These are phyloP conservation scores for Petrophora chlorosata DNA, from an alignment of 2,888 invertebrate genomes.

Conservation along the genomic window DNA sequence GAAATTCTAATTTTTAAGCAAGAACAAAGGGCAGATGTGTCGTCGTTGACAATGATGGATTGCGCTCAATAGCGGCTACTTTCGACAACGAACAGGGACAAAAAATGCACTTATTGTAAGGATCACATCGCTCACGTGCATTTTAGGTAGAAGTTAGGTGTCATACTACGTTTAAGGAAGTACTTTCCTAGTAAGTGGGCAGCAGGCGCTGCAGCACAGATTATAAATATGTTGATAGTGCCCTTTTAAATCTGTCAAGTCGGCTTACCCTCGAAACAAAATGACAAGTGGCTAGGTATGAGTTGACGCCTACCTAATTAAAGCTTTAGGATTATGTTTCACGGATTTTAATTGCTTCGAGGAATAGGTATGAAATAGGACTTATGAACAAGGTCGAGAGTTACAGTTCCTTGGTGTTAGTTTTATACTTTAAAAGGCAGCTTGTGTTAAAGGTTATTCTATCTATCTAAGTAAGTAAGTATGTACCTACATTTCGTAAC, in stretches of 20 bases:
- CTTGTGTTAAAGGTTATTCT: too few species aligned
- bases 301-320: constrained; percentile 64
- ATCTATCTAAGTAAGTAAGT: too few species aligned
- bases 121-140: constrained; percentile 57
- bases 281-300: constrained; percentile 50
- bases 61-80: constrained; percentile 55
- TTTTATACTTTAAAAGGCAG: too few species aligned
- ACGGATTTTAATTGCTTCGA: constrained; percentile 16
- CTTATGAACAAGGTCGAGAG: neutral
- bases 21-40: constrained; percentile 72
- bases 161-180: too few species aligned
- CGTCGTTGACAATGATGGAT: constrained; percentile 73
- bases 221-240: constrained; percentile 5
- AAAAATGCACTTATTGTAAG: constrained; percentile 62
- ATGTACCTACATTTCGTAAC: too few species aligned
- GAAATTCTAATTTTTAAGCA: constrained; percentile 77
- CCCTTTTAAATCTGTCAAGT: constrained; percentile 70
- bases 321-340: constrained; percentile 51
- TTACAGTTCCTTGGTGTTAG: too few species aligned
- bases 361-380: neutral
- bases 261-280: constrained; percentile 52
- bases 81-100: constrained; percentile 59
- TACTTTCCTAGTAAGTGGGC: too few species aligned
- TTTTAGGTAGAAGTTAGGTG: too few species aligned
- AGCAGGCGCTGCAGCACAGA: constrained; percentile 48